phyloP scores from a whole-genome alignment of 2,888 invertebrate species.

The Mythimna vitellina region DNA sequence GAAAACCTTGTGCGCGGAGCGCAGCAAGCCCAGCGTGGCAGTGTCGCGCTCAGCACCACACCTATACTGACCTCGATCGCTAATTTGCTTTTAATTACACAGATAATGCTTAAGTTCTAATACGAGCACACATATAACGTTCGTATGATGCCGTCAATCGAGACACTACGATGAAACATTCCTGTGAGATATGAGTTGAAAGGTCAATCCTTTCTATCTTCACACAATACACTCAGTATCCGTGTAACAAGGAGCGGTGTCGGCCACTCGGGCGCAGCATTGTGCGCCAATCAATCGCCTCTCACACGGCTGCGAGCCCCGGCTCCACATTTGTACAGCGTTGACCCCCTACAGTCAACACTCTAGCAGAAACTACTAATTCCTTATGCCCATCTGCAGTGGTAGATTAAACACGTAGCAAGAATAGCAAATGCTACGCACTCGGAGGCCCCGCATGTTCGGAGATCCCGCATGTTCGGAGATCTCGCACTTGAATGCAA shows the following conservation, averaged over 20 bases:
- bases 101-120: conserved; percentile 14
- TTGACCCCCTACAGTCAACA: background rate
- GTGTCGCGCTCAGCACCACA: background rate
- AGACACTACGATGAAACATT: background rate
- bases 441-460: too few species aligned
- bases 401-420: too few species aligned
- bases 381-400: too few species aligned
- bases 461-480: too few species aligned
- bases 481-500: too few species aligned
- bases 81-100: conserved; percentile 49
- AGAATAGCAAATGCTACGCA: too few species aligned
- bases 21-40: background rate
- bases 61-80: conserved; percentile 45
- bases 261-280: conserved; percentile 18
- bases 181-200: conserved; percentile 8
- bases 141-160: background rate
- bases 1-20: background rate
- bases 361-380: too few species aligned
- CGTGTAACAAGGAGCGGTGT: background rate
- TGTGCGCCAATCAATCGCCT: conserved; percentile 31
- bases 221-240: conserved; percentile 1
- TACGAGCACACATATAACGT: background rate
- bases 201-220: background rate
- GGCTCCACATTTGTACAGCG: too few species aligned
- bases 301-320: background rate